These are phyloP conservation scores for Andrena bicolor DNA, from an alignment of 2,888 invertebrate genomes.

Conservation along the genomic window DNA sequence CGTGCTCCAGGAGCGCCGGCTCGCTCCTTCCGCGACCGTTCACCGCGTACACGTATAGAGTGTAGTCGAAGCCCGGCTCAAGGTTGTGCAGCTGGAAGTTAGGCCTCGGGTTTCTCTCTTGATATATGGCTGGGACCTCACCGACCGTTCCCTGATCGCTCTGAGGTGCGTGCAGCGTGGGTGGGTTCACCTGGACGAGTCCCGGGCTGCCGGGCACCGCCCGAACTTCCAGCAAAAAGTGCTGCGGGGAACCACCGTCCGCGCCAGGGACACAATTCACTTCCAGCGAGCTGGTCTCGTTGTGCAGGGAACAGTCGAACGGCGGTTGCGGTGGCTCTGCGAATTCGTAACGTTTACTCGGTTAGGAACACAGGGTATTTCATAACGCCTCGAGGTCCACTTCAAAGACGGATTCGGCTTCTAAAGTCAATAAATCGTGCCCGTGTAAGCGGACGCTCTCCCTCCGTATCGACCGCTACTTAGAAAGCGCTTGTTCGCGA, in stretches of 20 bases:
- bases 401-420: background rate
- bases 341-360: conserved; percentile 72
- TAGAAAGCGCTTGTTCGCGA: too few species aligned
- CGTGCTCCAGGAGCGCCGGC: conserved; percentile 90
- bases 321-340: conserved; percentile 92
- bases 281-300: conserved; percentile 89
- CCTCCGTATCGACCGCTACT: background rate
- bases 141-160: conserved; percentile 74
- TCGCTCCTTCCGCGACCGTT: conserved; percentile 92
- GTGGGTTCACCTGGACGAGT: conserved; percentile 78
- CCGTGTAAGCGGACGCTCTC: background rate
- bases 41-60: conserved; percentile 92
- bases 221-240: conserved; percentile 92
- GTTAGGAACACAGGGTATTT: background rate
- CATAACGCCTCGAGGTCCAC: too few species aligned
- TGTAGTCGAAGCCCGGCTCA: conserved; percentile 91
- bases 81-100: conserved; percentile 91
- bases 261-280: conserved; percentile 92
- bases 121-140: conserved; percentile 78
- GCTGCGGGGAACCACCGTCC: conserved; percentile 93
- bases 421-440: background rate
- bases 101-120: conserved; percentile 85
- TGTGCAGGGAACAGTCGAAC: conserved; percentile 90
- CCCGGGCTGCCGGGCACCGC: conserved; percentile 76
- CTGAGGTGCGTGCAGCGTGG: conserved; percentile 83